Evolutionary conservation across 2,888 invertebrate species (phyloP).

Genomic region (Cerceris ruficornis): DNA sequence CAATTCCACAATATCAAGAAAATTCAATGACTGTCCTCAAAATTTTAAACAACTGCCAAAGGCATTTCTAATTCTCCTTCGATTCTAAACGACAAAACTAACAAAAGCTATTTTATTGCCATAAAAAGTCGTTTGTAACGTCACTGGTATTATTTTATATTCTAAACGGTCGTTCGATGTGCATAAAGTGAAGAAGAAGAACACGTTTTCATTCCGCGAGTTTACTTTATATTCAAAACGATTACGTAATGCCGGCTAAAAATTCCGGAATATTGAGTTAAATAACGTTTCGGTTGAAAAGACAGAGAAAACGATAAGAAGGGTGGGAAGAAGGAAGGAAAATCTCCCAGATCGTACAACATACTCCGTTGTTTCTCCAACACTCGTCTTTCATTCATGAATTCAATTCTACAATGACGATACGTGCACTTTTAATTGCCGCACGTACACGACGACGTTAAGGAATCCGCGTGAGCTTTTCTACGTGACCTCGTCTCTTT

Average conservation of each 20-base stretch:
- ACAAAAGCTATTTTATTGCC: too few species aligned
- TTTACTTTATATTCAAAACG: background rate
- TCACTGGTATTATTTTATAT: background rate
- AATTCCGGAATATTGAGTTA: background rate
- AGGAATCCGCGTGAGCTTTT: conserved; percentile 5
- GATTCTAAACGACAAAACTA: too few species aligned
- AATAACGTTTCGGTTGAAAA: background rate
- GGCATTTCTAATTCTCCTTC: too few species aligned
- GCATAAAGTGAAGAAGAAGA: background rate
- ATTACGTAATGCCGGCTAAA: background rate
- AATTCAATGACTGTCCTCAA: too few species aligned
- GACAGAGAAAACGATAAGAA: background rate
- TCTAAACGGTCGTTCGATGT: background rate
- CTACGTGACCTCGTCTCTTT: background rate
- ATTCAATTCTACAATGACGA: conserved; percentile 51
- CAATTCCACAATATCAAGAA: too few species aligned
- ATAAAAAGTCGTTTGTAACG: background rate
- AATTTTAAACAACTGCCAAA: too few species aligned
- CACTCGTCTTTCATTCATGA: conserved; percentile 67
- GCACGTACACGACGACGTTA: conserved; percentile 3
- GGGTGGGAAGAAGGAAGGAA: conserved; percentile 25
- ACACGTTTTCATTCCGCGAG: background rate
- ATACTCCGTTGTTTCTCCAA: conserved; percentile 38
- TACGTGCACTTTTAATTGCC: conserved; percentile 60
- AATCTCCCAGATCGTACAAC: conserved; percentile 25